Evolutionary conservation across 2,113 vertebrate genomes (phyloP).

Genomic region (Rutilus rutilus): DNA sequence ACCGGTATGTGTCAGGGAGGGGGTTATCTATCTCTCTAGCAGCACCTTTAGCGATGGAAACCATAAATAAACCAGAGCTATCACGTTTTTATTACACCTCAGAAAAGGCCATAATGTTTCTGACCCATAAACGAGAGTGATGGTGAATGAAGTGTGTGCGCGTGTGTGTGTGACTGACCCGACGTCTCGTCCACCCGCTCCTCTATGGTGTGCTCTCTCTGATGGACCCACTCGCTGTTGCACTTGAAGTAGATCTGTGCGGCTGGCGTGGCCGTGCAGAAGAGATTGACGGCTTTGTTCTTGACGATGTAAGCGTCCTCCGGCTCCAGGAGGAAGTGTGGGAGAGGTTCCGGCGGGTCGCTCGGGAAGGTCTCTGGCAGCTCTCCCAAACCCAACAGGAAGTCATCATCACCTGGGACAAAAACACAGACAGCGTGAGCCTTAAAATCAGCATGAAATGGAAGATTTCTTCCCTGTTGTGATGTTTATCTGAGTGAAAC

Average conservation of each 20-base stretch:
- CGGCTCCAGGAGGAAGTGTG: constrained; percentile 93
- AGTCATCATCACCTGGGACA: constrained; percentile 83
- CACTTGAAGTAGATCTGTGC: constrained; percentile 98
- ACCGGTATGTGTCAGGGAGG: neutral
- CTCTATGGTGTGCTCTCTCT: constrained; percentile 93
- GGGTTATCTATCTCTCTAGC: neutral
- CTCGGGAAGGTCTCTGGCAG: constrained; percentile 97
- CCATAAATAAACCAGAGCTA: constrained; percentile 29
- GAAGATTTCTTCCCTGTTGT: too few species aligned
- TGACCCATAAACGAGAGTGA: constrained; percentile 13
- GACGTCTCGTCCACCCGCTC: constrained; percentile 94
- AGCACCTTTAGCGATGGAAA: constrained; percentile 30
- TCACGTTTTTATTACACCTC: constrained; percentile 7
- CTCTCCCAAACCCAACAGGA: constrained; percentile 88
- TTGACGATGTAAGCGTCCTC: constrained; percentile 97
- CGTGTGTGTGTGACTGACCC: constrained; percentile 75
- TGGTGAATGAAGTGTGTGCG: neutral
- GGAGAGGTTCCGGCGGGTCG: constrained; percentile 92
- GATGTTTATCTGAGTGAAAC: too few species aligned
- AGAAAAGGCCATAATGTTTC: constrained; percentile 32
- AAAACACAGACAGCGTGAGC: neutral
- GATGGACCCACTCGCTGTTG: constrained; percentile 98
- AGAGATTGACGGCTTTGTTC: constrained; percentile 92
- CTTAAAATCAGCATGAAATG: neutral
- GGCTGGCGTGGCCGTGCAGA: constrained; percentile 94